Percentiles rank a stretch among this genome's conserved stretches.
These are phyloP conservation scores for Cryptus viduatorius DNA, from an alignment of 2,888 invertebrate genomes.

Conservation along the genomic window DNA sequence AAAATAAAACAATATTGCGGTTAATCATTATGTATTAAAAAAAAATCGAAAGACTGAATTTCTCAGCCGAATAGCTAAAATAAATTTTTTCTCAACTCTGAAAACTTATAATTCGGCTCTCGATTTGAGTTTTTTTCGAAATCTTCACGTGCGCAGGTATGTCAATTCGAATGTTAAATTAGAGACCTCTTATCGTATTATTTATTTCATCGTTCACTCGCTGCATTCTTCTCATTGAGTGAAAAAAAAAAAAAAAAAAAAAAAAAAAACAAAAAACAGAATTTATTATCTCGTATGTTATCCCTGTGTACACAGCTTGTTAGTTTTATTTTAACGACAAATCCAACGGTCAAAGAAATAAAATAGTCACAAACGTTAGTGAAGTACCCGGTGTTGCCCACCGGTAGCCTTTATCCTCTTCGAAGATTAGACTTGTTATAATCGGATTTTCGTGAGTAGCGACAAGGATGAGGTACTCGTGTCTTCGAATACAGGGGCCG, in stretches of 20 bases:
- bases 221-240: background rate
- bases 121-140: too few relatives aligned
- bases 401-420: constrained; percentile 57
- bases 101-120: too few relatives aligned
- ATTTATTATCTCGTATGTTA: constrained; percentile 43
- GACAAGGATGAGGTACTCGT: constrained; percentile 51
- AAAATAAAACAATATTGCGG: too few relatives aligned
- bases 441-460: constrained; percentile 67
- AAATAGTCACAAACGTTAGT: constrained; percentile 26
- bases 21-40: too few relatives aligned
- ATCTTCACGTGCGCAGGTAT: too few relatives aligned
- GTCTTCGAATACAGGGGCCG: constrained; percentile 49
- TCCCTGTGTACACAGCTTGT: constrained; percentile 35
- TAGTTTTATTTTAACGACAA: constrained; percentile 40
- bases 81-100: too few relatives aligned
- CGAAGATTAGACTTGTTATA: constrained; percentile 66
- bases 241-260: constrained; percentile 18
- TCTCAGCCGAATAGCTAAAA: too few relatives aligned
- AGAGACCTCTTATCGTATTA: too few relatives aligned
- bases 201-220: background rate
- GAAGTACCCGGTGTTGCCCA: constrained; percentile 20
- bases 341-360: constrained; percentile 34
- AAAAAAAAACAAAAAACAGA: constrained; percentile 11
- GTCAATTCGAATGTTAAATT: too few relatives aligned
- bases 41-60: too few relatives aligned